Evolutionary conservation across 2,888 invertebrate genomes (phyloP), one percentile per base, ranked within the genome.

Genomic region (Thecocarcelia acutangulata): DNA sequence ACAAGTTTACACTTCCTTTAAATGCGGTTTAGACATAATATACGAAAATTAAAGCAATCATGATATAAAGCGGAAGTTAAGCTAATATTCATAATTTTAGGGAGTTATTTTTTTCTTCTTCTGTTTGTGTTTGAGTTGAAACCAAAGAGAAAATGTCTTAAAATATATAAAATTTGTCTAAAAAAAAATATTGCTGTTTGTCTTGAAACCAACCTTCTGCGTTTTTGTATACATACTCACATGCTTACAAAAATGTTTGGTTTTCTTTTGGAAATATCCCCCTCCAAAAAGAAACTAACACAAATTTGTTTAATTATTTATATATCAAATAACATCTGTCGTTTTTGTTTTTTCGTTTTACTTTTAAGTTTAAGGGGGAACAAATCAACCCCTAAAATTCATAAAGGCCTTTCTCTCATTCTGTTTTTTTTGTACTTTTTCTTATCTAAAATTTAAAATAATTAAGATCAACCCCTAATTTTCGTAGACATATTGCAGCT

Each of bases 271-370:
- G 44, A 72, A 58, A 61, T 52, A 33, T 33, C 50, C 56, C 63
- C 28, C 28, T 59, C 58, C 40, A 12, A 61, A 66, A 73, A 54
- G 40, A 79, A 63, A 54, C 61, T 66, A 40, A 68, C 48, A 56
- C 56, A 81, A 56, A 15, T 70, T 78, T 75, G 24, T 69, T 74
- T 70, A 78, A 75, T 82, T 82, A 75, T 82, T 78, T 78, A 42
- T 63, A 64, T 77, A 74, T 72, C 54, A 70, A 78, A 77, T 74
- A 78, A 82, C 82, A 82, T 82, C 82, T 82, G 82, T 78, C 82
- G 78, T 66, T 74, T 74, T 33, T 33, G 6, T 64, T 74, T 54
- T 40, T 48, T 15, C 17, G 1, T 50, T 52, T 59, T 52, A 12
- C 11, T 11, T 17, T 40, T 48, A 9, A 17, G 12, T 48, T 64